phyloP scores from a whole-genome alignment of 2,113 vertebrate species.

The Centropus unirufus region DNA sequence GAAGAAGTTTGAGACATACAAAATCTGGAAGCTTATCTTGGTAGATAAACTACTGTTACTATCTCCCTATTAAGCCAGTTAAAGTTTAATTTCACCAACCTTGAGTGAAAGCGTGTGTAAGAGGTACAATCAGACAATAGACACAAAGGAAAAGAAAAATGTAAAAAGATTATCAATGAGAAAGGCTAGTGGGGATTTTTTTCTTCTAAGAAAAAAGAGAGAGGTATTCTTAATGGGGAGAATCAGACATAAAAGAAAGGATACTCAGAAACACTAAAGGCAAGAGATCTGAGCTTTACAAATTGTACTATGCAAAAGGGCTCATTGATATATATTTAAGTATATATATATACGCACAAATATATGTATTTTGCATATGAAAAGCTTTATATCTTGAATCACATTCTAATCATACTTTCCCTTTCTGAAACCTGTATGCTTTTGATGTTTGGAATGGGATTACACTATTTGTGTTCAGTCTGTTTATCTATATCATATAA shows the following conservation, averaged over 20 bases:
- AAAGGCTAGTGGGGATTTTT: constrained; percentile 63
- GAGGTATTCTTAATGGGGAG: constrained; percentile 14
- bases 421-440: constrained; percentile 35
- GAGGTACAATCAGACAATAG: constrained; percentile 71
- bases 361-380: constrained; percentile 27
- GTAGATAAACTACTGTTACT: constrained; percentile 68
- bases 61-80: constrained; percentile 65
- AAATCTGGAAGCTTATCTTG: constrained; percentile 67
- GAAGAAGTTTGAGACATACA: constrained; percentile 60
- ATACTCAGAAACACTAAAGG: constrained; percentile 29
- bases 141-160: constrained; percentile 60
- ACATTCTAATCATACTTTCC: constrained; percentile 1
- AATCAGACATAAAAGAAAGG: constrained; percentile 64
- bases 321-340: constrained; percentile 18
- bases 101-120: constrained; percentile 74
- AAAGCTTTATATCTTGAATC: constrained; percentile 43
- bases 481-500: constrained; percentile 36
- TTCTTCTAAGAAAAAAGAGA: constrained; percentile 56
- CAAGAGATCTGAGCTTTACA: constrained; percentile 38
- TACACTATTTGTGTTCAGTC: constrained; percentile 16
- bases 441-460: constrained; percentile 27
- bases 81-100: constrained; percentile 79
- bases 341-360: not conserved
- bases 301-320: not conserved
- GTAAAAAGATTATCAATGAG: constrained; percentile 73